A percentile compares a stretch with the other conserved stretches of the same genome.
Evolutionary conservation across 2,888 invertebrate species (phyloP).

Genomic region (Pollenia angustigena): DNA sequence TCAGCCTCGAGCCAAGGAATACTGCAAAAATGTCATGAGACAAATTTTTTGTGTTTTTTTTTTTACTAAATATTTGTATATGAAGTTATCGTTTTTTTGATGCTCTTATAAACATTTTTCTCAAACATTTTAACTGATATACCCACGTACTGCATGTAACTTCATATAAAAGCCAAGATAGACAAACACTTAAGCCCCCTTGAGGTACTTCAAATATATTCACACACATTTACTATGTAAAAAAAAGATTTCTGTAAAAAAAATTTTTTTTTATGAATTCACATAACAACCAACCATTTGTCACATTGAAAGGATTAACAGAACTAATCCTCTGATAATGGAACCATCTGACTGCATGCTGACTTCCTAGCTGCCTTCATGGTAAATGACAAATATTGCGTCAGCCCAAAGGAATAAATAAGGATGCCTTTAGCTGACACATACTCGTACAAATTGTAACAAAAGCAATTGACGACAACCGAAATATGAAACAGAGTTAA

Average conservation of each 20-base stretch:
- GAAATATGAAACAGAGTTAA: constrained; percentile 47
- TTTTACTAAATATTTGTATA: not conserved
- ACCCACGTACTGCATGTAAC: not conserved
- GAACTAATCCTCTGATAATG: constrained; percentile 73
- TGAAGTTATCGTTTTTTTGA: constrained; percentile 13
- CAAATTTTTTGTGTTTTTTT: not conserved
- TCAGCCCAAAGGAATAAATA: constrained; percentile 48
- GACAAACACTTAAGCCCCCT: constrained; percentile 44
- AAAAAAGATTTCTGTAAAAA: constrained; percentile 38
- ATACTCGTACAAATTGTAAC: constrained; percentile 54
- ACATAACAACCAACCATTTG: constrained; percentile 62
- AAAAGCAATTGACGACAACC: constrained; percentile 70
- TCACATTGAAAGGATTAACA: constrained; percentile 73
- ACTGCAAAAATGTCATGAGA: not conserved
- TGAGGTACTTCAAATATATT: constrained; percentile 8
- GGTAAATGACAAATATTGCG: constrained; percentile 59
- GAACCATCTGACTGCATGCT: constrained; percentile 73
- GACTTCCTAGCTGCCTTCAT: constrained; percentile 70
- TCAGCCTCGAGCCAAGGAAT: not conserved
- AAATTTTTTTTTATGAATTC: constrained; percentile 40
- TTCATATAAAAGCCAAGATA: constrained; percentile 16
- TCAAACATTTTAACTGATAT: constrained; percentile 20
- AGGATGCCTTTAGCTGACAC: constrained; percentile 52
- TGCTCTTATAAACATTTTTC: constrained; percentile 42
- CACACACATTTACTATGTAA: not conserved